These are phyloP conservation scores for Notechis scutatus DNA, from an alignment of 2,113 vertebrate species.

Conservation along the genomic window DNA sequence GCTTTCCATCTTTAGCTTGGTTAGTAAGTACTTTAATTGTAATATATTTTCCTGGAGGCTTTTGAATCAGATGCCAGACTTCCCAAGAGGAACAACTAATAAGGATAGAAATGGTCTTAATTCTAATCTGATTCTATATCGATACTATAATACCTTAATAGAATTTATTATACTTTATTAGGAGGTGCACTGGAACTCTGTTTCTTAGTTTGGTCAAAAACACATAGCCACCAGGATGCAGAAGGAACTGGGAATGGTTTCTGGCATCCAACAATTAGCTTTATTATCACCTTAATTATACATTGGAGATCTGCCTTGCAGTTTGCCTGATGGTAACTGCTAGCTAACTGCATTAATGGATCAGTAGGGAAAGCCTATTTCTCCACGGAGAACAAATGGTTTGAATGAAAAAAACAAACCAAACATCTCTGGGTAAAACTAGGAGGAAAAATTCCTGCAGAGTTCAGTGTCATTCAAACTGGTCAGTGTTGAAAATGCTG, in stretches of 20 bases:
- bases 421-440: not conserved
- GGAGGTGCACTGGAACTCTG: not conserved
- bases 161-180: not conserved
- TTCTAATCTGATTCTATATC: not conserved
- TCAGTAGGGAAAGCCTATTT: not conserved
- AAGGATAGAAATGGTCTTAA: not conserved
- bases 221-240: not conserved
- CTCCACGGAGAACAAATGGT: not conserved
- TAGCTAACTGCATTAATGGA: not conserved
- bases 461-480: not conserved
- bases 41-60: not conserved
- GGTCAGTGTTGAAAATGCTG: not conserved
- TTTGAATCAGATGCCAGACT: not conserved
- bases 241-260: not conserved
- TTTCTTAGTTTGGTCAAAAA: not conserved
- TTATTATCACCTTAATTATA: not conserved
- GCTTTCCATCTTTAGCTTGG: not conserved
- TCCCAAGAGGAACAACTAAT: not conserved
- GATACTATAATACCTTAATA: not conserved
- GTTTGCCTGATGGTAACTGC: not conserved
- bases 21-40: not conserved
- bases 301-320: not conserved
- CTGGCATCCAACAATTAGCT: not conserved
- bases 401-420: not conserved
- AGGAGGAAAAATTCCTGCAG: no score